Conservation (phyloP, 2,797 vertebrate genomes). For the Numenius phaeopus region DNA sequence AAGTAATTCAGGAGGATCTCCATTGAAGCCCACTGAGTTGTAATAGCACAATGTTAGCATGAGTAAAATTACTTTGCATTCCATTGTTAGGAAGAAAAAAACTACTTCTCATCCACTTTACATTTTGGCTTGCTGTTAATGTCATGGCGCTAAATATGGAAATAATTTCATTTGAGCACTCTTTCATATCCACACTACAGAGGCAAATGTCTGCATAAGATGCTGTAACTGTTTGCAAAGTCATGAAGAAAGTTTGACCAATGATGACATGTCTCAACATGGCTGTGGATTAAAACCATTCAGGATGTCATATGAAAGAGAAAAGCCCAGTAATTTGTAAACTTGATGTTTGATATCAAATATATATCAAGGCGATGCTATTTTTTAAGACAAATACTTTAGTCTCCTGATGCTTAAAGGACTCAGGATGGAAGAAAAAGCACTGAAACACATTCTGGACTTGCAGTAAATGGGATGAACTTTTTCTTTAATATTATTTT, state of each 20-base stretch:
- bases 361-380: background rate
- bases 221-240: background rate
- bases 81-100: background rate
- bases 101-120: background rate
- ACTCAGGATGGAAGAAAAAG: background rate
- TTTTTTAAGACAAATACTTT: background rate
- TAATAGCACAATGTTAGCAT: background rate
- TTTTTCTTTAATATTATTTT: slow-evolving; percentile 60
- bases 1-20: background rate
- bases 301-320: background rate
- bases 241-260: background rate
- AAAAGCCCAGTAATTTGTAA: background rate
- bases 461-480: slow-evolving; percentile 17
- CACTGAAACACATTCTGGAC: background rate
- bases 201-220: background rate
- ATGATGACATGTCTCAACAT: background rate
- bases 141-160: background rate
- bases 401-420: background rate
- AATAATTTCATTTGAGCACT: background rate
- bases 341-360: background rate
- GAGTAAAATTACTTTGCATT: background rate
- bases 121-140: background rate
- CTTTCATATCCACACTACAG: background rate
- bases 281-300: background rate
- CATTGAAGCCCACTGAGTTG: background rate